Conservation (phyloP, 2,113 vertebrate genomes). For the Athene noctua region DNA sequence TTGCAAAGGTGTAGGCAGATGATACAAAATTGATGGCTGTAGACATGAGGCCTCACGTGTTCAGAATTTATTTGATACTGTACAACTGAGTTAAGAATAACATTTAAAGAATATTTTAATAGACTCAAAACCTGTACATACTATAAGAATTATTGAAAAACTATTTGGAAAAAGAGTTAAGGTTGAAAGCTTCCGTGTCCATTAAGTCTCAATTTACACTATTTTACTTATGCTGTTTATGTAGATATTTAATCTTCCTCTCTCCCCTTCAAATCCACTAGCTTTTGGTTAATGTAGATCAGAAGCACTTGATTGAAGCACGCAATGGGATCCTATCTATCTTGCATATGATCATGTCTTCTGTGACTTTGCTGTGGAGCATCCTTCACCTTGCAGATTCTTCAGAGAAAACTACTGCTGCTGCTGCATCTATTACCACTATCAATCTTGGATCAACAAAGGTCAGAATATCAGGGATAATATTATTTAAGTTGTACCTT, state of each 20-base stretch:
- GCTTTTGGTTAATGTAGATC: conserved; percentile 92
- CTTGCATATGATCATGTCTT: conserved; percentile 97
- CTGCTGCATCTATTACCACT: conserved; percentile 88
- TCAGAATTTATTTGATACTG: background rate
- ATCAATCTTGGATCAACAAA: conserved; percentile 98
- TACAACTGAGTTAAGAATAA: background rate
- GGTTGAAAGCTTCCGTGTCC: background rate
- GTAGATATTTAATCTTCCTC: background rate
- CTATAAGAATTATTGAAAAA: background rate
- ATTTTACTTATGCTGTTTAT: background rate
- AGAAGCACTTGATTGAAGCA: conserved; percentile 93
- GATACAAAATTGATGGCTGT: background rate
- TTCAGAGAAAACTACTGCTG: conserved; percentile 83
- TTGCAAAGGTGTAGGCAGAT: background rate
- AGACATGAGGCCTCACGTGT: background rate
- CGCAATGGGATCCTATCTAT: conserved; percentile 94
- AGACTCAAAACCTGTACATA: background rate
- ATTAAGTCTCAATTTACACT: background rate
- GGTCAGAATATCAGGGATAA: conserved; percentile 69
- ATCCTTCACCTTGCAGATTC: conserved; percentile 90
- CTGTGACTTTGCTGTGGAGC: conserved; percentile 94
- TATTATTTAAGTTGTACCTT: background rate
- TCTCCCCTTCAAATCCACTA: conserved; percentile 39
- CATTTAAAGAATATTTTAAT: too few species aligned
- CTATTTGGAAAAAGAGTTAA: background rate